Evolutionary conservation across 2,113 vertebrate species (phyloP).

Genomic region (Gopherus evgoodei): DNA sequence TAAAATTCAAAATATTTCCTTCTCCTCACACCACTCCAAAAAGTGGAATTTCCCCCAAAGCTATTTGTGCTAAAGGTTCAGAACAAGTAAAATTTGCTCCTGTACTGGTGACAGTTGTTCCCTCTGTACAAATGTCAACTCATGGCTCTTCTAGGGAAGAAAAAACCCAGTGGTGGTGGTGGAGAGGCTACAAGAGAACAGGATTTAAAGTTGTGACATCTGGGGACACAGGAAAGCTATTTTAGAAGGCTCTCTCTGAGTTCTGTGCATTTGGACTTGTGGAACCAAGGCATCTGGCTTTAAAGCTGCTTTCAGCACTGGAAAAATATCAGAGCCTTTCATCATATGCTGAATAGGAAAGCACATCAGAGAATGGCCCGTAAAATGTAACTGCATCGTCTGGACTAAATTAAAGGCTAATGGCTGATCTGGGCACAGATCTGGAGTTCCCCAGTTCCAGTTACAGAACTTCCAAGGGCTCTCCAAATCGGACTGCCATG

Average conservation of each 20-base stretch:
- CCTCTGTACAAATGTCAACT: not conserved
- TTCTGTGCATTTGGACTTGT: not conserved
- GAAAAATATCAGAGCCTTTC: not conserved
- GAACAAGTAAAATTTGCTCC: not conserved
- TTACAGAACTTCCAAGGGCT: not conserved
- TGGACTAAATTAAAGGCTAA: not conserved
- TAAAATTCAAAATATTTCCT: not conserved
- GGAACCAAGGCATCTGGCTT: not conserved
- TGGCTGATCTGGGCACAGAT: not conserved
- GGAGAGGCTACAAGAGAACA: not conserved
- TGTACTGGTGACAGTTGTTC: not conserved
- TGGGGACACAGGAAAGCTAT: not conserved
- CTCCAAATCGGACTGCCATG: not conserved
- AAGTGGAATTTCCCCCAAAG: not conserved
- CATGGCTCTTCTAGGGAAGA: not conserved
- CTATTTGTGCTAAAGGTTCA: not conserved
- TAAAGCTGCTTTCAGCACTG: not conserved
- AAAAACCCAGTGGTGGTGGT: not conserved
- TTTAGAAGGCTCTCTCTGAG: conserved; percentile 11
- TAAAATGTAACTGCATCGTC: not conserved
- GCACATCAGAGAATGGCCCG: not conserved
- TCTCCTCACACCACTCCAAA: not conserved
- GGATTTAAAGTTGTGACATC: not conserved
- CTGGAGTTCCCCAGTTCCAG: not conserved
- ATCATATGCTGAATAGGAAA: not conserved